Conservation (phyloP, 2,888 invertebrate species). For the Limnephilus auricula region DNA sequence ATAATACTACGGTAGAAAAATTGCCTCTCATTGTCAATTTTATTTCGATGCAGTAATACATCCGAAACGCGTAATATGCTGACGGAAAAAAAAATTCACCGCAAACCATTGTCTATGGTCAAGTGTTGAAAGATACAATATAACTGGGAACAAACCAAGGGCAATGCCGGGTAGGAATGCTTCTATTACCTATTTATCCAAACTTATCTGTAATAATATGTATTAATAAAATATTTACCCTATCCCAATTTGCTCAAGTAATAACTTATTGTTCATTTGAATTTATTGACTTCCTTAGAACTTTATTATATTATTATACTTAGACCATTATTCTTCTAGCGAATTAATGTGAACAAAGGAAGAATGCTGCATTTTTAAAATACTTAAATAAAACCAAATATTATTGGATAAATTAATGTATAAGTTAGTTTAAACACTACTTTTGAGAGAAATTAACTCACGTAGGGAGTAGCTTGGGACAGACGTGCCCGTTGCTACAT, state of each 20-base stretch:
- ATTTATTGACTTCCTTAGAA: neutral
- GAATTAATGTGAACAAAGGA: neutral
- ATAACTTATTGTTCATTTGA: neutral
- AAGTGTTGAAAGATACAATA: neutral
- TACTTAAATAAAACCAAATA: conserved; percentile 26
- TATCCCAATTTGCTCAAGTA: neutral
- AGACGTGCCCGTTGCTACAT: neutral
- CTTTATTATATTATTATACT: neutral
- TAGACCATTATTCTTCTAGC: neutral
- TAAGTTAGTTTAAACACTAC: neutral
- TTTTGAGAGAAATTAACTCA: neutral
- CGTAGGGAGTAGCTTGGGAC: neutral
- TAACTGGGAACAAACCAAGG: neutral
- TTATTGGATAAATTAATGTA: neutral
- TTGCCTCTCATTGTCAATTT: neutral
- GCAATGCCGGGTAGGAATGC: neutral
- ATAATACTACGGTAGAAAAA: neutral
- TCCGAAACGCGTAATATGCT: no score
- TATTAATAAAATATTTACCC: neutral
- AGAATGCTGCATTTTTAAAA: neutral
- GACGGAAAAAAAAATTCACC: no score
- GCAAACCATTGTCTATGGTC: neutral
- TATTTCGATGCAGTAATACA: no score
- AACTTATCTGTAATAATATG: neutral
- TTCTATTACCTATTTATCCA: neutral